Conservation (phyloP, 2,113 vertebrate species). For the Brachionichthys hirsutus region DNA sequence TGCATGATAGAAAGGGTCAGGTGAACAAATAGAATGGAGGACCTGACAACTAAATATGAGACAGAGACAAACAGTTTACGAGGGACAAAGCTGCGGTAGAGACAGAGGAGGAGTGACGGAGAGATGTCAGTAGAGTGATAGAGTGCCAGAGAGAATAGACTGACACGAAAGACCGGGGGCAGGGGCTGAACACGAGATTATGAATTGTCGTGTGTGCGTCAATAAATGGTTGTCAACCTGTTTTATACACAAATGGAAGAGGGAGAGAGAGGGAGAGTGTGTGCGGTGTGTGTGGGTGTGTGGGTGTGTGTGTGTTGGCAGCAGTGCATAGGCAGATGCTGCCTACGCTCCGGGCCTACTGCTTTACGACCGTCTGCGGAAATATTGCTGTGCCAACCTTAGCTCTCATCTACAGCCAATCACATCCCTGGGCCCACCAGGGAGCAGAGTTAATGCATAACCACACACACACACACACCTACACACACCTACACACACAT, state of each 20-base stretch:
- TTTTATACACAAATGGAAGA: neutral
- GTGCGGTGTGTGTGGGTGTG: slow-evolving; percentile 17
- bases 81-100: slow-evolving; percentile 44
- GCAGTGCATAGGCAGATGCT: slow-evolving; percentile 71
- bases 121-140: slow-evolving; percentile 56
- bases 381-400: slow-evolving; percentile 71
- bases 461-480: slow-evolving; percentile 19
- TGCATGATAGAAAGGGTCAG: slow-evolving; percentile 41
- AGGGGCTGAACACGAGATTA: slow-evolving; percentile 42
- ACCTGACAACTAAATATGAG: slow-evolving; percentile 39
- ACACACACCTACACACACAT: neutral
- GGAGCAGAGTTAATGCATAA: slow-evolving; percentile 55
- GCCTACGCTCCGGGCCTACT: slow-evolving; percentile 72
- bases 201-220: slow-evolving; percentile 55
- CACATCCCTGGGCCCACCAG: slow-evolving; percentile 54
- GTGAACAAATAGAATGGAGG: slow-evolving; percentile 36
- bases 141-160: slow-evolving; percentile 23
- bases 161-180: slow-evolving; percentile 21
- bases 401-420: slow-evolving; percentile 74
- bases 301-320: slow-evolving; percentile 66
- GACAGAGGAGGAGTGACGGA: slow-evolving; percentile 19
- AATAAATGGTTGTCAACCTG: slow-evolving; percentile 55
- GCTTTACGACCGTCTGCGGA: slow-evolving; percentile 77
- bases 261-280: neutral
- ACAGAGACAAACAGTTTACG: slow-evolving; percentile 20